phyloP scores from a whole-genome alignment of 1,140 invertebrate genomes.

The Drepana arcuata region DNA sequence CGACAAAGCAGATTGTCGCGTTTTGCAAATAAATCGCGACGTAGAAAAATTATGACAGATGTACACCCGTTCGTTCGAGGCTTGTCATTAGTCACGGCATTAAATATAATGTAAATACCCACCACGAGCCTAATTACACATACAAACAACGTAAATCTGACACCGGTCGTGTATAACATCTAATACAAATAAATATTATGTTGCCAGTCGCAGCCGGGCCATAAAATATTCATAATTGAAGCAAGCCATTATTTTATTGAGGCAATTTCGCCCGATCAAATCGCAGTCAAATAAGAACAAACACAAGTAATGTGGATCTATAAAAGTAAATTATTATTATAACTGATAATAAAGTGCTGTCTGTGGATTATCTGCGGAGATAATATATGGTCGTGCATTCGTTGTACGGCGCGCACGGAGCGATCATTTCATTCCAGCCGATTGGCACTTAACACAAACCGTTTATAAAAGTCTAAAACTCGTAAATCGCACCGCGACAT shows the following conservation, averaged over 20 bases:
- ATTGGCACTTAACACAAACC: conserved; percentile 58
- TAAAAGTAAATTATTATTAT: conserved; percentile 71
- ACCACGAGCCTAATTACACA: conserved; percentile 41
- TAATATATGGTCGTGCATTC: conserved; percentile 56
- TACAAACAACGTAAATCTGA: conserved; percentile 37
- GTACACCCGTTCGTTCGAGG: conserved; percentile 28
- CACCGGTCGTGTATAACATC: conserved; percentile 16
- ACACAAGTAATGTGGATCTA: conserved; percentile 66
- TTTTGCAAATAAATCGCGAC: conserved; percentile 61
- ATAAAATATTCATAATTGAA: conserved; percentile 42
- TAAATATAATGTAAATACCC: conserved; percentile 51
- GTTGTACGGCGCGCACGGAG: conserved; percentile 49
- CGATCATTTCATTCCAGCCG: conserved; percentile 52
- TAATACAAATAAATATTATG: too few species aligned
- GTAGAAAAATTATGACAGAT: conserved; percentile 71
- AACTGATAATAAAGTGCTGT: conserved; percentile 70
- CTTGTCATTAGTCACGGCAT: conserved; percentile 52
- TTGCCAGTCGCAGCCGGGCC: conserved; percentile 2
- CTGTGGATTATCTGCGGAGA: conserved; percentile 61
- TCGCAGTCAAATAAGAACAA: conserved; percentile 65
- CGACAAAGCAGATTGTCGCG: conserved; percentile 57
- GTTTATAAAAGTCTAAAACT: conserved; percentile 67
- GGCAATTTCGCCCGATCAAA: conserved; percentile 49
- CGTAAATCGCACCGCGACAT: conserved; percentile 42
- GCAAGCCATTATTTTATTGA: conserved; percentile 48